phyloP scores from a whole-genome alignment of 1,140 invertebrate genomes.

The Lepidostoma basale region DNA sequence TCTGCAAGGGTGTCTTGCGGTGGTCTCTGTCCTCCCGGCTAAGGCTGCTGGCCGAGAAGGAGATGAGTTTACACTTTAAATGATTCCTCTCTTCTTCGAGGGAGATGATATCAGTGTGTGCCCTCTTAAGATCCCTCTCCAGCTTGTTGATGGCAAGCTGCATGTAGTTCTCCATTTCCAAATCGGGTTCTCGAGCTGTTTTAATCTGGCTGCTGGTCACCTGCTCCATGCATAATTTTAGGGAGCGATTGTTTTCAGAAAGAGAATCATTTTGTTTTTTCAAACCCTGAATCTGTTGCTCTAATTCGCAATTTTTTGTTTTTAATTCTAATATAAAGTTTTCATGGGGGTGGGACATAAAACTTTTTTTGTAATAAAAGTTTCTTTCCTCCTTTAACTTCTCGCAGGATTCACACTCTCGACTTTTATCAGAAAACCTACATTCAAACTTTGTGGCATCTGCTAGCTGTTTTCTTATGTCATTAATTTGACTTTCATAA shows the following conservation, averaged over 20 bases:
- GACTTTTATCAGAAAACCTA: neutral
- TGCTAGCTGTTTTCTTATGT: conserved; percentile 54
- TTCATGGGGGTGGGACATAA: conserved; percentile 52
- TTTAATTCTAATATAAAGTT: conserved; percentile 52
- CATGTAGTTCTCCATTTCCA: conserved; percentile 37
- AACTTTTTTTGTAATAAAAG: conserved; percentile 56
- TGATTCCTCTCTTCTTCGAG: conserved; percentile 60
- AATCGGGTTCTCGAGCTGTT: neutral
- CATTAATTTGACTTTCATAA: conserved; percentile 56
- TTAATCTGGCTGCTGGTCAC: neutral
- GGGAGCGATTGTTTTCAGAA: conserved; percentile 14
- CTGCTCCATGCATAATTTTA: conserved; percentile 30
- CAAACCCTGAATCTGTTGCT: conserved; percentile 56
- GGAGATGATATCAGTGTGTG: conserved; percentile 60
- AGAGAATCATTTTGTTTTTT: conserved; percentile 58
- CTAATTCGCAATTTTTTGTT: conserved; percentile 55
- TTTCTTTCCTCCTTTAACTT: conserved; percentile 55
- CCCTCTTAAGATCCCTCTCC: conserved; percentile 61
- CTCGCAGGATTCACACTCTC: conserved; percentile 47
- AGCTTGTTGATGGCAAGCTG: conserved; percentile 55
- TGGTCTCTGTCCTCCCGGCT: neutral
- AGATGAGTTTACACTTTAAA: conserved; percentile 9
- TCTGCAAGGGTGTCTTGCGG: neutral
- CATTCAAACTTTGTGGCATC: conserved; percentile 52
- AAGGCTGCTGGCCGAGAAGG: neutral